These are phyloP conservation scores for Papilio polyxenes DNA, from an alignment of 1,140 invertebrate species.

Conservation along the genomic window DNA sequence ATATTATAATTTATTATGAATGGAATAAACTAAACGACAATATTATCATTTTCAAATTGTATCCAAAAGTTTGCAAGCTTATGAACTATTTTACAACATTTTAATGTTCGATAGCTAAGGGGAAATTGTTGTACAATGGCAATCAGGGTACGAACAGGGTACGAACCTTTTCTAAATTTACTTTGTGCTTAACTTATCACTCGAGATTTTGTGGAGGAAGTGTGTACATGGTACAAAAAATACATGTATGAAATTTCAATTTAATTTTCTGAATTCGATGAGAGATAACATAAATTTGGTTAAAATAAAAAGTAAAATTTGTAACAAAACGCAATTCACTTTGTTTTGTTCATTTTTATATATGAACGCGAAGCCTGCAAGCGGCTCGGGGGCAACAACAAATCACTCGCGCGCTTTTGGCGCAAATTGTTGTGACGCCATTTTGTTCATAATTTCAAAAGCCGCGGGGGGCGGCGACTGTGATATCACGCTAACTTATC, in stretches of 20 bases:
- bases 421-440: slow-evolving; percentile 27
- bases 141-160: no score
- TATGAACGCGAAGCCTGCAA: neutral
- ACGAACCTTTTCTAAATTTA: no score
- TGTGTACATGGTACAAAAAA: neutral
- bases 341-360: slow-evolving; percentile 29
- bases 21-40: neutral
- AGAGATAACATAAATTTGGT: neutral
- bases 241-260: neutral
- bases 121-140: no score
- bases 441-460: slow-evolving; percentile 9
- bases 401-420: slow-evolving; percentile 21
- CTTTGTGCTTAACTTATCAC: no score
- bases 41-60: neutral
- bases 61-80: neutral
- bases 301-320: neutral
- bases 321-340: neutral
- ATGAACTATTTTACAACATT: no score
- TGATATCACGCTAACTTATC: neutral
- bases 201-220: neutral
- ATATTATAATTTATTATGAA: neutral
- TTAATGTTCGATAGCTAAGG: no score
- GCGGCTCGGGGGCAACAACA: neutral
- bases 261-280: neutral
- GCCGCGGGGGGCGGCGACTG: neutral